phyloP scores from a whole-genome alignment of 2,888 invertebrate genomes.

The Rhabditophanes sp. region DNA sequence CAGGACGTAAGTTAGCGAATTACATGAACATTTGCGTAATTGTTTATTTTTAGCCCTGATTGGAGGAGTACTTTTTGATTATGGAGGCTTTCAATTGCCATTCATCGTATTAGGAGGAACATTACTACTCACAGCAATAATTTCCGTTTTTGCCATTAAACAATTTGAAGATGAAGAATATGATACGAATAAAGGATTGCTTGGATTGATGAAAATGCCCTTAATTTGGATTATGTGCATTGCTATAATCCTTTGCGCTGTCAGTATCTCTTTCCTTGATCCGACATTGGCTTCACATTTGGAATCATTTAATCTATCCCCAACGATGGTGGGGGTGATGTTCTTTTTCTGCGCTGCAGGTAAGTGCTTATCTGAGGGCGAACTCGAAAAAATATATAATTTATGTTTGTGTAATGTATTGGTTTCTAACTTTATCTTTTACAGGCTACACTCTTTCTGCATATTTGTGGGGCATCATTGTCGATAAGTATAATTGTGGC shows the following conservation, averaged over 20 bases:
- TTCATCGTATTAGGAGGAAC: constrained; percentile 35
- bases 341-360: constrained; percentile 41
- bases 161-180: constrained; percentile 23
- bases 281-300: constrained; percentile 76
- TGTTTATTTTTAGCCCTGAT: too few relatives aligned
- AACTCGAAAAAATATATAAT: too few relatives aligned
- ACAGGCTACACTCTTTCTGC: background rate
- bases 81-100: constrained; percentile 32
- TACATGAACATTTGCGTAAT: too few relatives aligned
- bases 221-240: constrained; percentile 37
- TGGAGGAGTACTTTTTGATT: constrained; percentile 60
- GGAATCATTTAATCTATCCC: constrained; percentile 33
- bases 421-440: background rate
- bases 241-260: constrained; percentile 40
- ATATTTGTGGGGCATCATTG: constrained; percentile 35
- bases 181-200: constrained; percentile 30
- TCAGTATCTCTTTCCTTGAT: constrained; percentile 56
- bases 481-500: constrained; percentile 31
- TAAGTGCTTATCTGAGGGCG: too few relatives aligned
- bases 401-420: too few relatives aligned
- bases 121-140: constrained; percentile 23
- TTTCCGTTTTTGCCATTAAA: constrained; percentile 29
- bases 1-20: too few relatives aligned
- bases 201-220: constrained; percentile 31
- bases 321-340: constrained; percentile 40